Conservation (phyloP, 2,797 vertebrate genomes). For the Sebastolobus alascanus region DNA sequence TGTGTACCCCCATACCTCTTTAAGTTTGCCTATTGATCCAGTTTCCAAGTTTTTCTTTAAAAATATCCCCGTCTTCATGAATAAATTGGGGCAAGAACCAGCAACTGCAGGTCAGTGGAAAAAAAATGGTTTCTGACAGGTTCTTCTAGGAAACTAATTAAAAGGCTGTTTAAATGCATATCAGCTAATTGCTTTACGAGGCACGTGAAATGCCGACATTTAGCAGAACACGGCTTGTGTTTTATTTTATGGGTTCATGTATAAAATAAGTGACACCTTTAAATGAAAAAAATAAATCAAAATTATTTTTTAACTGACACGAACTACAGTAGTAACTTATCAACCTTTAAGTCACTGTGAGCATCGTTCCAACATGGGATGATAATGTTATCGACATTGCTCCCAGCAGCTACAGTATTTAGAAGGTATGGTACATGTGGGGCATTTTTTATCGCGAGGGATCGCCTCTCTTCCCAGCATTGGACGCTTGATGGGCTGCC, state of each 20-base stretch:
- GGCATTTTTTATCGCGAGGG: too few species aligned
- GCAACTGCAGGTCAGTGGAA: conserved; percentile 24
- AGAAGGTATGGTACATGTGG: too few species aligned
- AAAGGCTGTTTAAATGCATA: conserved; percentile 75
- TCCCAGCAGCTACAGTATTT: background rate
- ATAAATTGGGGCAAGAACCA: conserved; percentile 1
- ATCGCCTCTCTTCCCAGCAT: too few species aligned
- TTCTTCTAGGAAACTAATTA: conserved; percentile 58
- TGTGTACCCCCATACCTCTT: background rate
- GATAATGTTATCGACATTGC: background rate
- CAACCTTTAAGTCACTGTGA: background rate
- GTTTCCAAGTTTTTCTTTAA: background rate
- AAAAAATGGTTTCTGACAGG: conserved; percentile 25
- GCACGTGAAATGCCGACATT: conserved; percentile 53
- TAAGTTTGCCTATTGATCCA: background rate
- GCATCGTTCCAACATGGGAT: background rate
- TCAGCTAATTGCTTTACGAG: conserved; percentile 47
- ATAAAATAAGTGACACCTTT: conserved; percentile 9
- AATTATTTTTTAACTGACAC: background rate
- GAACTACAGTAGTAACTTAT: background rate
- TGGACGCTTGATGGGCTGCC: too few species aligned
- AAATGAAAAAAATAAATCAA: background rate
- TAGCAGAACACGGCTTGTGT: background rate
- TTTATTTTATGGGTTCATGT: conserved; percentile 42
- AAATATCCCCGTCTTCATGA: background rate